phyloP scores from a whole-genome alignment of 2,113 vertebrate species.

The Pomatorhinus ruficollis region DNA sequence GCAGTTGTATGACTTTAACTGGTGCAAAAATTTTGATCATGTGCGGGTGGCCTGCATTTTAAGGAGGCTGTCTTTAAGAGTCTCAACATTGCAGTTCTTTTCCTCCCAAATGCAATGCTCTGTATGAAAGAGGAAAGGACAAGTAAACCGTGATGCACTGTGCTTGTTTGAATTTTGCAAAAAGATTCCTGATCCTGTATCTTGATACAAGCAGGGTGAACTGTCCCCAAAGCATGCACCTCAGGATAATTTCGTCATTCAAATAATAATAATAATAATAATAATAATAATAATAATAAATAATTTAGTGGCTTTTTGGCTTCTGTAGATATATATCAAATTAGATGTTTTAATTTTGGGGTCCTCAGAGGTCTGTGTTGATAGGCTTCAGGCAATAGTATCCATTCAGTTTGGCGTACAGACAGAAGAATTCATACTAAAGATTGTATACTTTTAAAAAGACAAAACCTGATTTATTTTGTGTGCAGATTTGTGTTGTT shows the following conservation, averaged over 20 bases:
- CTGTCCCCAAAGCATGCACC: background rate
- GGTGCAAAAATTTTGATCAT: background rate
- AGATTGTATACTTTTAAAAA: background rate
- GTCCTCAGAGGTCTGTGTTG: background rate
- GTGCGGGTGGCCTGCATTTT: background rate
- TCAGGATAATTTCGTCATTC: background rate
- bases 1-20: background rate
- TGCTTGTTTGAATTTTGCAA: background rate
- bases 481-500: background rate
- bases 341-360: background rate
- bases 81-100: background rate
- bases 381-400: background rate
- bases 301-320: background rate
- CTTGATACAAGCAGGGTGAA: background rate
- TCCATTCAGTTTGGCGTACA: background rate
- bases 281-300: too few species aligned
- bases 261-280: too few species aligned
- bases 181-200: background rate
- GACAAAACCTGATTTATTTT: background rate
- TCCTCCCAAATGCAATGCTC: background rate
- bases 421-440: background rate
- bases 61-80: background rate
- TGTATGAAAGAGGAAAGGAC: background rate
- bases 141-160: background rate
- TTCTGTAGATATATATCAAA: background rate